Conservation (phyloP, 2,888 invertebrate genomes). For the Exocentrus adspersus region DNA sequence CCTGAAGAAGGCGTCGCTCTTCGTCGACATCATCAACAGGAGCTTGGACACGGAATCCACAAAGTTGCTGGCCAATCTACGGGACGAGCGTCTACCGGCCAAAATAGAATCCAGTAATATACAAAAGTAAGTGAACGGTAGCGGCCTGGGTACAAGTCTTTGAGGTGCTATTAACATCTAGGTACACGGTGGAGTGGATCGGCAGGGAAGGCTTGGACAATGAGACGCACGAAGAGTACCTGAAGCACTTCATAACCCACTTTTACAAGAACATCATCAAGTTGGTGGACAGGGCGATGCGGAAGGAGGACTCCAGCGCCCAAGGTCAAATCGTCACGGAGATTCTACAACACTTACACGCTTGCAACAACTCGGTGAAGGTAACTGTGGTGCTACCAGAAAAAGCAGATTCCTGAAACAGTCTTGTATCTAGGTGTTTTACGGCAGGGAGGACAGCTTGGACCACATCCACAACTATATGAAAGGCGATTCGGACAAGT, state of each 20-base stretch:
- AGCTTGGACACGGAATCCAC: conserved; percentile 94
- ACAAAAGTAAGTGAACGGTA: conserved; percentile 81
- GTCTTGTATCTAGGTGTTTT: conserved; percentile 86
- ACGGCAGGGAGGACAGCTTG: conserved; percentile 89
- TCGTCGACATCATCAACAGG: conserved; percentile 92
- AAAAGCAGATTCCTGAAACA: no score
- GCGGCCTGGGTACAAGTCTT: not conserved
- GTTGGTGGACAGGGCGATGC: conserved; percentile 93
- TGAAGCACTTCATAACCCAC: conserved; percentile 93
- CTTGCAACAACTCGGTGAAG: conserved; percentile 92
- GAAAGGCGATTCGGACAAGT: conserved; percentile 85
- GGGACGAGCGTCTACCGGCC: conserved; percentile 89
- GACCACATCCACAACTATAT: conserved; percentile 83
- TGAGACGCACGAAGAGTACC: conserved; percentile 92
- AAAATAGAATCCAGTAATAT: conserved; percentile 90
- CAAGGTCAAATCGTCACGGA: conserved; percentile 95
- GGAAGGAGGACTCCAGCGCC: conserved; percentile 93
- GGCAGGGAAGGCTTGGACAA: conserved; percentile 93
- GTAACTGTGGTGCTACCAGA: no score
- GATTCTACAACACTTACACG: conserved; percentile 93
- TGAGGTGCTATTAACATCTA: conserved; percentile 57
- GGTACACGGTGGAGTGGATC: conserved; percentile 97
- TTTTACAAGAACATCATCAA: conserved; percentile 94
- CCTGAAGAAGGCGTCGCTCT: conserved; percentile 91
- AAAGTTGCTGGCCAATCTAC: conserved; percentile 84